phyloP scores from a whole-genome alignment of 2,797 vertebrate species.

The Hylomyscus alleni region DNA sequence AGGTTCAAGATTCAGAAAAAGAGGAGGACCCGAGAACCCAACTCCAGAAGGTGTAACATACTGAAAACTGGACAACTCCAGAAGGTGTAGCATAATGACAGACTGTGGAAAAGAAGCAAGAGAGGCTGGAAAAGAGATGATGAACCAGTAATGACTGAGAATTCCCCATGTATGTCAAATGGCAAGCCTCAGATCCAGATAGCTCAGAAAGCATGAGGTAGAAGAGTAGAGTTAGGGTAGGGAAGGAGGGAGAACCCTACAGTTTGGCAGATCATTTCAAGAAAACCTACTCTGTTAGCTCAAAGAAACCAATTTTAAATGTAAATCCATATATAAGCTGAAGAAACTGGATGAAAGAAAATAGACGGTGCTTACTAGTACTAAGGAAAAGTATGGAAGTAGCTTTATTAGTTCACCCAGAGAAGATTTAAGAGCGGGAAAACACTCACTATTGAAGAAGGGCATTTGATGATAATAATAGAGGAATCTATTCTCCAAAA shows the following conservation, averaged over 20 bases:
- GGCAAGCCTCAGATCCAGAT: background rate
- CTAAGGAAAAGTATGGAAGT: background rate
- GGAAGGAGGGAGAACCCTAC: background rate
- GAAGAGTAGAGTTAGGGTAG: background rate
- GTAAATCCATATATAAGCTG: background rate
- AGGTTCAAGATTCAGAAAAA: background rate
- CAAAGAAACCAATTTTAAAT: background rate
- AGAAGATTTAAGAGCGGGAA: background rate
- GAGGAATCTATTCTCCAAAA: background rate
- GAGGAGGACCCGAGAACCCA: background rate
- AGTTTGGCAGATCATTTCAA: background rate
- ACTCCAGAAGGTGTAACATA: background rate
- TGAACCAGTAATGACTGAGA: background rate
- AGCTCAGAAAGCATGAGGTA: background rate
- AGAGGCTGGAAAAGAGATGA: background rate
- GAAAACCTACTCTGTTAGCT: background rate
- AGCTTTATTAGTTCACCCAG: background rate
- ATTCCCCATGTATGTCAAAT: background rate
- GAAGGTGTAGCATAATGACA: background rate
- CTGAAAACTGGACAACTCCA: background rate
- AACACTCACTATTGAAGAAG: background rate
- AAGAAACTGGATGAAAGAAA: background rate
- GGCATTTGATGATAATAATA: background rate
- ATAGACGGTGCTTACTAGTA: background rate
- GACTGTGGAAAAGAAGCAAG: background rate